Conservation (phyloP, 2,888 invertebrate species). For the Ashinkailepas kermadecensis region DNA sequence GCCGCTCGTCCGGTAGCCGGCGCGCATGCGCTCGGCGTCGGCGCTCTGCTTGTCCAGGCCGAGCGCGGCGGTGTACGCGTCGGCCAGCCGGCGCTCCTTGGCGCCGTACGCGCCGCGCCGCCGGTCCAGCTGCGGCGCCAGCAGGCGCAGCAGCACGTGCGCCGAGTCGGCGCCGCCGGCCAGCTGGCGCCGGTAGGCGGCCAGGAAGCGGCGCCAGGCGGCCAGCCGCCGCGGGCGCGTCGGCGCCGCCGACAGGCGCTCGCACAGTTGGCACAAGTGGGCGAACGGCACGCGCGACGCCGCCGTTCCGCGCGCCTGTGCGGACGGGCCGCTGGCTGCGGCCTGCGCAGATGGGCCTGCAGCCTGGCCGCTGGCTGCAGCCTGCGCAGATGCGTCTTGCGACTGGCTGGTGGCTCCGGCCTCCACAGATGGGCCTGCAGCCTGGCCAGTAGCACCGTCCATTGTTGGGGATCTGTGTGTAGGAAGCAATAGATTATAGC, state of each 20-base stretch:
- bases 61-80: slow-evolving; percentile 61
- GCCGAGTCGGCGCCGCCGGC: slow-evolving; percentile 39
- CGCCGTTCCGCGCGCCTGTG: not conserved
- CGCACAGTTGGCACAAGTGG: not conserved
- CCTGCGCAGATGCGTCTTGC: no score
- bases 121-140: slow-evolving; percentile 70
- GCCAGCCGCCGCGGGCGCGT: not conserved
- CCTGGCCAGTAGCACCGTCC: no score
- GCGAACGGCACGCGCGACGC: not conserved
- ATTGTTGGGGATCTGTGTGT: no score
- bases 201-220: not conserved
- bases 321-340: no score
- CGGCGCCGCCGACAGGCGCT: not conserved
- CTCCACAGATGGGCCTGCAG: no score
- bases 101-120: slow-evolving; percentile 74
- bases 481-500: no score
- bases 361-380: no score
- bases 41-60: slow-evolving; percentile 59
- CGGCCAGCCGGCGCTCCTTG: slow-evolving; percentile 66
- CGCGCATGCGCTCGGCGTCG: slow-evolving; percentile 43
- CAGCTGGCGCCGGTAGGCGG: not conserved
- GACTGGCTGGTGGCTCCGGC: no score
- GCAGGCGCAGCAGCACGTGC: slow-evolving; percentile 62
- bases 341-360: no score
- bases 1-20: not conserved